phyloP scores from a whole-genome alignment of 2,113 vertebrate genomes.

The Pseudorectes ferrugineus region DNA sequence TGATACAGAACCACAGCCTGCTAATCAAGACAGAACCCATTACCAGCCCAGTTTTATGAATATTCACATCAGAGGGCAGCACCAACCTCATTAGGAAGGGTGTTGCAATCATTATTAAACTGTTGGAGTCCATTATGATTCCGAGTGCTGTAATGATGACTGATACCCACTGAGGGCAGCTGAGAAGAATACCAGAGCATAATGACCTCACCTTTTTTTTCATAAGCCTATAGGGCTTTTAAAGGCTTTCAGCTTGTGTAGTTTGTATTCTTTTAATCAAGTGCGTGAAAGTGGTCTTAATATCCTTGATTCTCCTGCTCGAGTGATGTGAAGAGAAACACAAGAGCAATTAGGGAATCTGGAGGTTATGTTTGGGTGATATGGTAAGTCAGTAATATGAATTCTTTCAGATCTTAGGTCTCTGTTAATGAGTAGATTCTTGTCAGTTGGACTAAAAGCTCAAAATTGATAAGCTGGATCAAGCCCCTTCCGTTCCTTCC shows the following conservation, averaged over 20 bases:
- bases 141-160: slow-evolving; percentile 29
- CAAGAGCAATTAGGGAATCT: slow-evolving; percentile 37
- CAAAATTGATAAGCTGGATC: slow-evolving; percentile 16
- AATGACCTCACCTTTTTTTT: slow-evolving; percentile 7
- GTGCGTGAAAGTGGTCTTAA: not conserved
- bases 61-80: slow-evolving; percentile 51
- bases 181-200: slow-evolving; percentile 1
- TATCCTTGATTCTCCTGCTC: slow-evolving; percentile 9
- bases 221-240: not conserved
- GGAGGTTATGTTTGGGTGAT: slow-evolving; percentile 4
- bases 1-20: slow-evolving; percentile 52
- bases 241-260: not conserved
- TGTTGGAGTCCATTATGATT: slow-evolving; percentile 60
- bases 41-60: slow-evolving; percentile 41
- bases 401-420: slow-evolving; percentile 45
- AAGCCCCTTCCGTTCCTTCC: slow-evolving; percentile 8
- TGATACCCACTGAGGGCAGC: slow-evolving; percentile 34
- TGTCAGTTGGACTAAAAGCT: slow-evolving; percentile 31
- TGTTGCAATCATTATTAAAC: slow-evolving; percentile 53
- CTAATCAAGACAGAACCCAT: slow-evolving; percentile 40
- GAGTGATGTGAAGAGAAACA: not conserved
- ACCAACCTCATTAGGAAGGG: slow-evolving; percentile 26
- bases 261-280: slow-evolving; percentile 33
- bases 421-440: slow-evolving; percentile 34
- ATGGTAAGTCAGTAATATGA: not conserved